Evolutionary conservation across 1,140 invertebrate genomes (phyloP).

Genomic region (Drosophila simulans): DNA sequence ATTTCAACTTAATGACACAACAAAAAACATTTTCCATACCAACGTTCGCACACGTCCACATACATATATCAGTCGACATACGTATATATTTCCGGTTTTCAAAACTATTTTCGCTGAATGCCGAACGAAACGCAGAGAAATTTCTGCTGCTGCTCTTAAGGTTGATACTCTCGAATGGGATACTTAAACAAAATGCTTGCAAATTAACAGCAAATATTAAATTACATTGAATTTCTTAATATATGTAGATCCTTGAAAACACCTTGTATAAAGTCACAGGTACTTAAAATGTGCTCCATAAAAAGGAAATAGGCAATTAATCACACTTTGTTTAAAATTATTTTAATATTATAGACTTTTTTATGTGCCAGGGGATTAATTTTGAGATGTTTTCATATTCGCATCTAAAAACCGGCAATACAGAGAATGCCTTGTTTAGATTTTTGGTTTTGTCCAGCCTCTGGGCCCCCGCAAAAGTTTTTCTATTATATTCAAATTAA

Average conservation of each 20-base stretch:
- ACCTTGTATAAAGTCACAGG: too few species aligned
- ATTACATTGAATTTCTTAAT: too few species aligned
- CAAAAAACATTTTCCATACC: constrained; percentile 76
- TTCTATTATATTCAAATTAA: constrained; percentile 84
- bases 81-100: constrained; percentile 48
- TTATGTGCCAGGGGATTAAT: not conserved
- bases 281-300: too few species aligned
- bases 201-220: too few species aligned
- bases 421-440: not conserved
- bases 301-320: too few species aligned
- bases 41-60: constrained; percentile 26
- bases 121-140: constrained; percentile 16
- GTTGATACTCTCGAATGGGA: not conserved
- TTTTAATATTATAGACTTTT: not conserved
- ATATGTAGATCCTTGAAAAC: too few species aligned
- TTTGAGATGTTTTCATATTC: not conserved
- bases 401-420: not conserved
- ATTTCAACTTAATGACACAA: constrained; percentile 83
- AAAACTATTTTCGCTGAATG: constrained; percentile 70
- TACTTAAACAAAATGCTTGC: not conserved
- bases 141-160: not conserved
- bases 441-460: not conserved
- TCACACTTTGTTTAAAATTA: not conserved
- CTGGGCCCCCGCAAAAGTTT: constrained; percentile 53
- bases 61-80: not conserved